Conservation (phyloP, 2,113 vertebrate species). For the Equus quagga region DNA sequence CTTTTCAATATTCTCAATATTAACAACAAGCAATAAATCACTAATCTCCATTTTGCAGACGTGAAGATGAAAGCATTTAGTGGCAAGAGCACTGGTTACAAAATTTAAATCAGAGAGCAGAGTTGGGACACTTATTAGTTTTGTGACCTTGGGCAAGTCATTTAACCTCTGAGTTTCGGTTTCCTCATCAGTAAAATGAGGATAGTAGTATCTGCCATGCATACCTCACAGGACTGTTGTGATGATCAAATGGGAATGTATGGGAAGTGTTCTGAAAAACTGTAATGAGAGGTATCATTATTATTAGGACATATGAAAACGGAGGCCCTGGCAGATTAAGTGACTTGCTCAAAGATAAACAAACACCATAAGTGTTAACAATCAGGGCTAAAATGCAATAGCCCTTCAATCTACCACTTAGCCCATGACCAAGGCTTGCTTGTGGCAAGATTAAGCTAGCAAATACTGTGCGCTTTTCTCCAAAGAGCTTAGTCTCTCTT, state of each 20-base stretch:
- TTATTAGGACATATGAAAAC: conserved; percentile 69
- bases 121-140: conserved; percentile 59
- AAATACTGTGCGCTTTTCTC: conserved; percentile 33
- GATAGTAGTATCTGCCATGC: conserved; percentile 66
- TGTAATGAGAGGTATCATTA: conserved; percentile 74
- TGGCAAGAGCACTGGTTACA: conserved; percentile 54
- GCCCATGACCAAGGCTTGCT: conserved; percentile 28
- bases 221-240: conserved; percentile 72
- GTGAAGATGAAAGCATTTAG: conserved; percentile 44
- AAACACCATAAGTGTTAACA: conserved; percentile 68
- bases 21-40: conserved; percentile 39
- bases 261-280: conserved; percentile 75
- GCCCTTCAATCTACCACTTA: conserved; percentile 50
- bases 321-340: conserved; percentile 72
- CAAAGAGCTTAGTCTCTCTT: conserved; percentile 56
- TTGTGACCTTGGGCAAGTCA: conserved; percentile 74
- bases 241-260: conserved; percentile 73
- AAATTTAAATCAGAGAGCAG: conserved; percentile 56
- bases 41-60: conserved; percentile 47
- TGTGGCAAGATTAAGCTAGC: conserved; percentile 34
- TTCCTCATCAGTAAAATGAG: conserved; percentile 73
- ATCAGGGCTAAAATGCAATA: conserved; percentile 48
- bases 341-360: conserved; percentile 79
- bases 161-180: conserved; percentile 66
- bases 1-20: conserved; percentile 49